These are phyloP conservation scores for Ara ararauna DNA, from an alignment of 2,797 vertebrate species.

Conservation along the genomic window DNA sequence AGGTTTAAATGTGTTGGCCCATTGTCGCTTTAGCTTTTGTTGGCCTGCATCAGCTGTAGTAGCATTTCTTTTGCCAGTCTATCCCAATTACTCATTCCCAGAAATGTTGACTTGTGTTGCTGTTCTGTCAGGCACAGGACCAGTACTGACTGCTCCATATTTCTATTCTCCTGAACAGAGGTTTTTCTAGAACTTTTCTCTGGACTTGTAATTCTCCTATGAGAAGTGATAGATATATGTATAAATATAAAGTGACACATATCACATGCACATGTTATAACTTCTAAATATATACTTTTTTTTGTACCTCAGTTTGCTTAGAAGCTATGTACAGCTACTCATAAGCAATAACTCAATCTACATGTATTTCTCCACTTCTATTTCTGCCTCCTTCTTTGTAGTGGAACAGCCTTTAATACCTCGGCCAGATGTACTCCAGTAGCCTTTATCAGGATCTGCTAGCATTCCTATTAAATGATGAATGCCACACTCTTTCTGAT, in stretches of 20 bases:
- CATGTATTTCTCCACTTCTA: background rate
- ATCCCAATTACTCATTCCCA: background rate
- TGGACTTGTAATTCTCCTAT: background rate
- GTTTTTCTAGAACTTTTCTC: background rate
- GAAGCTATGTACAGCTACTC: background rate
- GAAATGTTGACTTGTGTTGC: background rate
- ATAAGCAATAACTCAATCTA: background rate
- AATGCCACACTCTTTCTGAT: background rate
- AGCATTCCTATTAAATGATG: background rate
- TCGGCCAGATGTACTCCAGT: background rate
- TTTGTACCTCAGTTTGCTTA: background rate
- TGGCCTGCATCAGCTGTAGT: background rate
- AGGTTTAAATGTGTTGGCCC: background rate
- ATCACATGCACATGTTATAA: background rate
- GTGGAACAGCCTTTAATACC: background rate
- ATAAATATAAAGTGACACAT: background rate
- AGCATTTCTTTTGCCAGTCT: background rate
- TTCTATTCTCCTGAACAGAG: background rate
- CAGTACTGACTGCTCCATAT: background rate
- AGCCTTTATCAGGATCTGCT: background rate
- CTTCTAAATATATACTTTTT: background rate
- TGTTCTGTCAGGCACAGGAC: background rate
- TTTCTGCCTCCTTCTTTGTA: background rate
- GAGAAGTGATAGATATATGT: background rate
- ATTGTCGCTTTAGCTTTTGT: background rate